Conservation (phyloP, 2,797 vertebrate species). For the Falco concolor region DNA sequence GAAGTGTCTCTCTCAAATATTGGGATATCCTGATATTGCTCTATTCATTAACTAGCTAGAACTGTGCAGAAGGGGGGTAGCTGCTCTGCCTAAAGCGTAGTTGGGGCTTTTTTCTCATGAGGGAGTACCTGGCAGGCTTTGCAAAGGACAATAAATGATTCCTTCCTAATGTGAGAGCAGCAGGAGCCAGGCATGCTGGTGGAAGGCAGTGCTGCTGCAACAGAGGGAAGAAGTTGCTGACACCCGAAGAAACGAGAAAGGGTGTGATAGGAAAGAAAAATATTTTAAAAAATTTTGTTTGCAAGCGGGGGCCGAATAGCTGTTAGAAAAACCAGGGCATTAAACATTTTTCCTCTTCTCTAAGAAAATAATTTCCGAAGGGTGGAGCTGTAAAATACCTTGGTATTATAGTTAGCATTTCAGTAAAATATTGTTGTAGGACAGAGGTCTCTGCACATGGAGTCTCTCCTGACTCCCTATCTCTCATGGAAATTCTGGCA, state of each 20-base stretch:
- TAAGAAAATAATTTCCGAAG: conserved; percentile 41
- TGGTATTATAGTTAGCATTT: background rate
- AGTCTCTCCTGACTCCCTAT: background rate
- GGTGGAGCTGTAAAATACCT: conserved; percentile 48
- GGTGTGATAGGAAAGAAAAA: conserved; percentile 63
- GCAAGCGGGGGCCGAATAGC: background rate
- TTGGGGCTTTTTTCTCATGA: background rate
- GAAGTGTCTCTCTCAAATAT: background rate
- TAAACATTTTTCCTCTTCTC: conserved; percentile 2
- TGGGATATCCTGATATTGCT: background rate
- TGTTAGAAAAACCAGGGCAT: background rate
- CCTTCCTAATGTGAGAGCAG: background rate
- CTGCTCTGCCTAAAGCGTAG: background rate
- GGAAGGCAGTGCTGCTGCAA: background rate
- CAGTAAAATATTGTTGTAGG: conserved; percentile 56
- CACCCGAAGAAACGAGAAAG: conserved; percentile 13
- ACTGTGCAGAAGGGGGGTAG: background rate
- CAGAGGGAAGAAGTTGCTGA: conserved; percentile 35
- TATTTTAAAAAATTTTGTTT: conserved; percentile 55
- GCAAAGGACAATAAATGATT: background rate
- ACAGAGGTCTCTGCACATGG: background rate
- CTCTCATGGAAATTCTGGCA: background rate
- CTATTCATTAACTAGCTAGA: background rate
- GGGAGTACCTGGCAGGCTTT: conserved; percentile 17
- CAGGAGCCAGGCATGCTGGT: background rate